A percentile compares a stretch with the other conserved stretches of the same genome.
These are phyloP conservation scores for Pelobates fuscus DNA, from an alignment of 2,113 vertebrate species.

Conservation along the genomic window DNA sequence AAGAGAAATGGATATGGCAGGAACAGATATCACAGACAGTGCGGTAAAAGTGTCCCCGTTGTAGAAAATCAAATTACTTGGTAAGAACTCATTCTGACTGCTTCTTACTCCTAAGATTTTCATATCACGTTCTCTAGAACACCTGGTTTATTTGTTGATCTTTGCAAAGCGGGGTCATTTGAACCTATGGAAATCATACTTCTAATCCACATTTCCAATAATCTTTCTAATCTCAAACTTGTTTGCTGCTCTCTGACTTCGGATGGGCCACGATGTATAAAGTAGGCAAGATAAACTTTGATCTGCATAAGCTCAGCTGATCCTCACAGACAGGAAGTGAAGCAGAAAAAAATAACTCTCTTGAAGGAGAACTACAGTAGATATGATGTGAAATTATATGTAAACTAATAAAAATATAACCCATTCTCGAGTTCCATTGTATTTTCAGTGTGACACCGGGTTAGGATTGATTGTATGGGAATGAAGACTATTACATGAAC, in stretches of 20 bases:
- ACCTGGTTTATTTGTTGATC: slow-evolving; percentile 35
- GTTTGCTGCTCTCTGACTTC: slow-evolving; percentile 44
- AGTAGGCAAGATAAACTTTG: slow-evolving; percentile 24
- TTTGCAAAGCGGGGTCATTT: slow-evolving; percentile 39
- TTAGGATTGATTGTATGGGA: no score
- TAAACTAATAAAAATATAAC: background rate
- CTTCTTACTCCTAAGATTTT: background rate
- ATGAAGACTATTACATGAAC: no score
- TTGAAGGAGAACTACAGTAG: slow-evolving; percentile 13
- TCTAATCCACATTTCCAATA: background rate
- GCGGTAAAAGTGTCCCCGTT: slow-evolving; percentile 18
- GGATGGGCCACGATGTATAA: slow-evolving; percentile 18
- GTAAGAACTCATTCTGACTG: background rate
- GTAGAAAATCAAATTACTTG: slow-evolving; percentile 45
- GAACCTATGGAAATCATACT: slow-evolving; percentile 47
- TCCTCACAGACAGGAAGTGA: slow-evolving; percentile 34
- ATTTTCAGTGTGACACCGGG: background rate
- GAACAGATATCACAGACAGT: slow-evolving; percentile 13
- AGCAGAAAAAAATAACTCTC: slow-evolving; percentile 16
- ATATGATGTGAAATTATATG: slow-evolving; percentile 11
- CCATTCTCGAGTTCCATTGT: background rate
- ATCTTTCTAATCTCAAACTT: slow-evolving; percentile 28
- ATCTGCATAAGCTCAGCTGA: slow-evolving; percentile 49
- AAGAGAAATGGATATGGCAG: slow-evolving; percentile 22
- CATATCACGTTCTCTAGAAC: background rate